These are phyloP conservation scores for Salvator merianae DNA, from an alignment of 2,113 vertebrate species.

Conservation along the genomic window DNA sequence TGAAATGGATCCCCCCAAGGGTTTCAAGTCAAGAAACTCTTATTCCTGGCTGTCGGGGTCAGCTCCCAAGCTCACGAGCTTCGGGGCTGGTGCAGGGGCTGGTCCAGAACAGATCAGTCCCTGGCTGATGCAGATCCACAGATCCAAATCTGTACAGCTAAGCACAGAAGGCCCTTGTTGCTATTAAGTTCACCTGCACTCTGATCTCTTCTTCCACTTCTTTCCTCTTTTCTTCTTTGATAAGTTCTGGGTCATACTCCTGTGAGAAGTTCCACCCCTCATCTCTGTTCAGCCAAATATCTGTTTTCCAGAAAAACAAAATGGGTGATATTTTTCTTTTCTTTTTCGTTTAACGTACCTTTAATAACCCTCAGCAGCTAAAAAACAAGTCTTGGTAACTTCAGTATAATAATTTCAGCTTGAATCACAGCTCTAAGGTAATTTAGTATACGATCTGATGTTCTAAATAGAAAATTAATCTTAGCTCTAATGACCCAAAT, in stretches of 20 bases:
- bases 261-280: conserved; percentile 77
- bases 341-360: background rate
- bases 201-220: conserved; percentile 85
- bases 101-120: too few relatives aligned
- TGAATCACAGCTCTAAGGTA: background rate
- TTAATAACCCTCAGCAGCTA: conserved; percentile 6
- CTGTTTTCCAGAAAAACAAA: conserved; percentile 62
- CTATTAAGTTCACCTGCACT: conserved; percentile 75
- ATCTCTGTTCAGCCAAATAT: conserved; percentile 79
- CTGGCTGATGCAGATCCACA: too few relatives aligned
- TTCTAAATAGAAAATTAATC: conserved; percentile 23
- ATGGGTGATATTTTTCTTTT: background rate
- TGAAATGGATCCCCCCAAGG: too few relatives aligned
- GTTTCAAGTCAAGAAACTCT: too few relatives aligned
- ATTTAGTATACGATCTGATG: conserved; percentile 29
- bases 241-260: conserved; percentile 77
- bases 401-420: too few relatives aligned
- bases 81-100: too few relatives aligned
- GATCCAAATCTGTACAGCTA: too few relatives aligned
- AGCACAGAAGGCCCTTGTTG: background rate
- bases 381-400: background rate
- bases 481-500: conserved; percentile 2
- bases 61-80: too few relatives aligned
- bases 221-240: conserved; percentile 78
- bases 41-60: too few relatives aligned